Evolutionary conservation across 2,113 vertebrate genomes (phyloP), one percentile per base, ranked within the genome.

Genomic region (Brachirus orientalis): DNA sequence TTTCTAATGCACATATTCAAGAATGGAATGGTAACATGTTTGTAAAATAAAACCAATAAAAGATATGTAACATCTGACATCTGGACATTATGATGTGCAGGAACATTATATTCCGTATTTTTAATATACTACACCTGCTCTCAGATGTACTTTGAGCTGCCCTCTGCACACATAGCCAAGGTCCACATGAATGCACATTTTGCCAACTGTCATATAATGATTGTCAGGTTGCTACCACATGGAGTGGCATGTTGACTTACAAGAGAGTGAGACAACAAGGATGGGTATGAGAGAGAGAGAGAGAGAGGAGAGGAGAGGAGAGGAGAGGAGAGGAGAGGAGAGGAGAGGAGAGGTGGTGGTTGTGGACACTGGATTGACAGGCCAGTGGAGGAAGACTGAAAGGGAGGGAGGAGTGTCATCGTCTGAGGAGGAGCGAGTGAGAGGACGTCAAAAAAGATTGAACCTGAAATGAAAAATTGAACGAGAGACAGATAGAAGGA

Each of bases 391-490:
- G 65, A 72, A 70, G 69, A 85, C 73, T 59, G 81, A 76, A 47
- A 41, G 58, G 76, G 79, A 74, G 77, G 64, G 62, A 82, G 74
- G 80, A 65, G 71, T 76, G 82, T 68, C 50, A 55, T 28, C 4
- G 57, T 28, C 28, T 28, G 28, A 70, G 78, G 76, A 60, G 72
- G 77, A 66, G 75, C 59, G 77, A 66, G 76, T 58, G 82, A 73
- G 83, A 62, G 60, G 71, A 79, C 65, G 55, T 88, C 82, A 87
- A 54, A 69, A 75, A 75, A 88, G 85, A 91, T 89, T 87, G 82
- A 75, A 85, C 82, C 79, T 90, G 88, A 89, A 91, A 90, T 90
- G 81, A 89, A 84, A 90, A 89, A 89, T 89, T 86, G 85, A 89
- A 83, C 73, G 37, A 14, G 84, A 83, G 85, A 84, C 82, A 68